These are phyloP conservation scores for Epiblema foenella DNA, from an alignment of 2,888 invertebrate genomes.

Conservation along the genomic window DNA sequence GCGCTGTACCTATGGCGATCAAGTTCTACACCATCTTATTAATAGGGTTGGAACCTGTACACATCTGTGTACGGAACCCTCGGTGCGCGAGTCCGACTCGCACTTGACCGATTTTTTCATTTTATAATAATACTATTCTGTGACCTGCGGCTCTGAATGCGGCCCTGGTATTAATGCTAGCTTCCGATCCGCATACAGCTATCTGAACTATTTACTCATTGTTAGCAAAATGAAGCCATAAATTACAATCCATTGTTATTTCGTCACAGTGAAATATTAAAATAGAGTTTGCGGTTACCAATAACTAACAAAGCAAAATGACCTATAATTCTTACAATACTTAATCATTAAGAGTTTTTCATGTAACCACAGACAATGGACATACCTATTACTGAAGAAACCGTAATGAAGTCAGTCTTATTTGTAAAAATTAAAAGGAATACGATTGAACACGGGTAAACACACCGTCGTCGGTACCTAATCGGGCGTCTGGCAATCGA, in stretches of 20 bases:
- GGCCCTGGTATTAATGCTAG: slow-evolving; percentile 58
- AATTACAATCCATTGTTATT: slow-evolving; percentile 18
- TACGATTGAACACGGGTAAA: not conserved
- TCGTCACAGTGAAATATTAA: slow-evolving; percentile 19
- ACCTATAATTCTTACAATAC: slow-evolving; percentile 15
- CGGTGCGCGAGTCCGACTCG: no score
- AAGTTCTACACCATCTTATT: no score
- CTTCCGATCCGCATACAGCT: slow-evolving; percentile 51
- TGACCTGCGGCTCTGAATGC: not conserved
- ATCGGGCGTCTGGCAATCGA: slow-evolving; percentile 37
- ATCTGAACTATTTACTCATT: slow-evolving; percentile 36
- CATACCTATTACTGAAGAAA: slow-evolving; percentile 16
- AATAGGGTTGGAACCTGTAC: no score
- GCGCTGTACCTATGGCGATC: no score
- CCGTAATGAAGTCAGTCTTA: slow-evolving; percentile 8
- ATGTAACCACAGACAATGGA: slow-evolving; percentile 17
- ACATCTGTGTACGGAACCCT: no score
- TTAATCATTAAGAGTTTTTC: slow-evolving; percentile 11
- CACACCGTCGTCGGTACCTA: not conserved
- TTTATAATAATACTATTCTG: no score
- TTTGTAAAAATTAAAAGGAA: not conserved
- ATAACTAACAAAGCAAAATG: slow-evolving; percentile 24
- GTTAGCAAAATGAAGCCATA: slow-evolving; percentile 29
- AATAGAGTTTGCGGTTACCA: slow-evolving; percentile 26
- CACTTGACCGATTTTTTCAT: no score